phyloP scores from a whole-genome alignment of 2,888 invertebrate species.

The Drosophila cognata region DNA sequence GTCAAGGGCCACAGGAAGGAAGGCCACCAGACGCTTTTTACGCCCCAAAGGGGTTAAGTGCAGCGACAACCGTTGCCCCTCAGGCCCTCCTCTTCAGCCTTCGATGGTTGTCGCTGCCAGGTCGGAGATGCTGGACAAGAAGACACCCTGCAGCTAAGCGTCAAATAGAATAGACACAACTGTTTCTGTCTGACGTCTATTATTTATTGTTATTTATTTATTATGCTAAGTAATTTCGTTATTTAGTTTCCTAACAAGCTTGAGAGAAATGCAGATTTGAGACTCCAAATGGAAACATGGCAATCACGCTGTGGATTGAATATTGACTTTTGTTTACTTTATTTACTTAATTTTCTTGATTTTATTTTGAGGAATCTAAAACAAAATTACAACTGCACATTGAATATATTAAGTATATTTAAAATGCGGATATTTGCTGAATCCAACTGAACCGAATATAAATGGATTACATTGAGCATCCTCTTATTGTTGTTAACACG shows the following conservation, averaged over 20 bases:
- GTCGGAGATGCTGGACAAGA: neutral
- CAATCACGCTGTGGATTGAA: neutral
- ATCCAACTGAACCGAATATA: neutral
- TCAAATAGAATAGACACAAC: neutral
- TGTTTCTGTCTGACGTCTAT: neutral
- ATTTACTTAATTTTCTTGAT: neutral
- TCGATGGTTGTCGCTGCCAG: conserved; percentile 1
- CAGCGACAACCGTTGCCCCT: conserved; percentile 22
- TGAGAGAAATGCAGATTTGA: neutral
- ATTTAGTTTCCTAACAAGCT: neutral
- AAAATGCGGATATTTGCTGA: neutral
- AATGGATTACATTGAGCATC: neutral
- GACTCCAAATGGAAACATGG: neutral
- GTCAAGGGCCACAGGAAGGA: conserved; percentile 38
- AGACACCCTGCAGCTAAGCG: neutral
- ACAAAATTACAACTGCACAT: neutral
- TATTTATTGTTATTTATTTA: neutral
- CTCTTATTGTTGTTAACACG: neutral
- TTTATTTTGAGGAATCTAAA: neutral
- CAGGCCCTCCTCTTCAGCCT: conserved; percentile 6
- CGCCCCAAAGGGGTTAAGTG: conserved; percentile 23
- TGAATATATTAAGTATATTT: neutral
- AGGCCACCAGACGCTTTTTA: conserved; percentile 26
- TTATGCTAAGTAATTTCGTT: neutral
- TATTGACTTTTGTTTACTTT: neutral